Percentiles rank a stretch among this genome's conserved stretches.
Evolutionary conservation across 2,113 vertebrate species (phyloP).

Genomic region (Atractosteus spatula): DNA sequence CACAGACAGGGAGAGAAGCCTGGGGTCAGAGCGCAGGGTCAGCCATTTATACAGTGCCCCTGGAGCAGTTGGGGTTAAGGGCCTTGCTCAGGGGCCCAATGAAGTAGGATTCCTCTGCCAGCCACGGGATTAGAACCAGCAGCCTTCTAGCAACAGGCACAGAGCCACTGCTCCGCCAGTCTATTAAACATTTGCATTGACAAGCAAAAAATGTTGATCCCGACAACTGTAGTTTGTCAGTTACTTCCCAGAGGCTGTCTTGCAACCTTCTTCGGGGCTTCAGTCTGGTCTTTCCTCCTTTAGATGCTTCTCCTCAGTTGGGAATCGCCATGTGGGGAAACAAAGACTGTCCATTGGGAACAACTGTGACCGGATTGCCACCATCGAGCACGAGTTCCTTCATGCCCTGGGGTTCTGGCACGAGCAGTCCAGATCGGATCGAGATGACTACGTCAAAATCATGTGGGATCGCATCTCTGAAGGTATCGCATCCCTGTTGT

Average conservation of each 20-base stretch:
- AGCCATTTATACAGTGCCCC: no score
- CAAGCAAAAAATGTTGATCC: no score
- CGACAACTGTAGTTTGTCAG: not conserved
- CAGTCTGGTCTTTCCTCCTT: constrained; percentile 3
- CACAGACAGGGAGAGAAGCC: no score
- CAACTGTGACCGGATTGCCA: constrained; percentile 75
- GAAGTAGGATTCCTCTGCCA: no score
- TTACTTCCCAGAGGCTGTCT: not conserved
- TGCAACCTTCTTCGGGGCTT: not conserved
- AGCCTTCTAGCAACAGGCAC: no score
- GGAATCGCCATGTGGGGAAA: constrained; percentile 66
- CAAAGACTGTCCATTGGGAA: constrained; percentile 78
- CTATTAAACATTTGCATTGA: not conserved
- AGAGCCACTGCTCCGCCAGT: no score
- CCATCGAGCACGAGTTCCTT: constrained; percentile 81
- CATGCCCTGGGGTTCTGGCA: constrained; percentile 88
- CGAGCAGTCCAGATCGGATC: constrained; percentile 81
- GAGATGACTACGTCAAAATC: constrained; percentile 80
- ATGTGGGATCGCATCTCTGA: constrained; percentile 72
- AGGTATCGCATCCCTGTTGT: constrained; percentile 51
- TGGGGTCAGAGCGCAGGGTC: no score
- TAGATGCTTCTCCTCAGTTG: constrained; percentile 88
- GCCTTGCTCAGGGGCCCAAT: no score
- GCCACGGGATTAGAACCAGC: no score
- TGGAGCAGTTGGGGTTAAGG: no score